phyloP scores from a whole-genome alignment of 2,113 vertebrate species.

The Mesembrinibis cayennensis region DNA sequence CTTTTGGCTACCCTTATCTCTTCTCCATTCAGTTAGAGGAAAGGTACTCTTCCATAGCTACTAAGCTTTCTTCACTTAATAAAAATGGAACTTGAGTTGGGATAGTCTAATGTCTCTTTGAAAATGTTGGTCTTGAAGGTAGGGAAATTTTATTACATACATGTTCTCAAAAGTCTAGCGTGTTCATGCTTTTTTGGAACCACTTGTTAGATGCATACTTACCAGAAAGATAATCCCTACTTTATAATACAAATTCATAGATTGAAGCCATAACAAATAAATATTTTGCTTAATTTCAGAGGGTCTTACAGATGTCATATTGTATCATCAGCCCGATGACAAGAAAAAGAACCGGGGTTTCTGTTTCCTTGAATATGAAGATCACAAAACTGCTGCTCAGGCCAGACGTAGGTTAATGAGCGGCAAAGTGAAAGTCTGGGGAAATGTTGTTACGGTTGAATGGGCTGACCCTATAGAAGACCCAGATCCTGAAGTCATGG shows the following conservation, averaged over 20 bases:
- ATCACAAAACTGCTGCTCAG: slow-evolving; percentile 97
- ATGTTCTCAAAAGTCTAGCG: neutral
- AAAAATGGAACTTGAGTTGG: neutral
- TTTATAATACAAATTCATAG: neutral
- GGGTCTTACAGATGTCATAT: slow-evolving; percentile 97
- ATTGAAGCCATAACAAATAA: neutral
- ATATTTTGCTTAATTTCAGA: slow-evolving; percentile 77
- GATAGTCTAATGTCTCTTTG: neutral
- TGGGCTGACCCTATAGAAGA: slow-evolving; percentile 99
- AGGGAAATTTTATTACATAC: neutral
- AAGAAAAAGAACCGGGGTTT: slow-evolving; percentile 98
- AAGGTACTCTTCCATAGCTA: neutral
- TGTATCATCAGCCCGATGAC: slow-evolving; percentile 97
- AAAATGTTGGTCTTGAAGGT: neutral
- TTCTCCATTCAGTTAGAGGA: neutral
- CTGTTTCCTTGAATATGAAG: slow-evolving; percentile 98
- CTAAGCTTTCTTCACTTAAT: neutral
- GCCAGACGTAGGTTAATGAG: slow-evolving; percentile 97
- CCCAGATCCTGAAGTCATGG: slow-evolving; percentile 98
- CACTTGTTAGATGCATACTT: neutral
- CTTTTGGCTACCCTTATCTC: neutral
- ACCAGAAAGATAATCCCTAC: neutral
- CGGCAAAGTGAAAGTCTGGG: slow-evolving; percentile 98
- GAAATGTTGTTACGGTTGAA: slow-evolving; percentile 96
- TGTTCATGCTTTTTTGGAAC: neutral